phyloP scores from a whole-genome alignment of 2,113 vertebrate species.

The Chamaetylas fuelleborni region DNA sequence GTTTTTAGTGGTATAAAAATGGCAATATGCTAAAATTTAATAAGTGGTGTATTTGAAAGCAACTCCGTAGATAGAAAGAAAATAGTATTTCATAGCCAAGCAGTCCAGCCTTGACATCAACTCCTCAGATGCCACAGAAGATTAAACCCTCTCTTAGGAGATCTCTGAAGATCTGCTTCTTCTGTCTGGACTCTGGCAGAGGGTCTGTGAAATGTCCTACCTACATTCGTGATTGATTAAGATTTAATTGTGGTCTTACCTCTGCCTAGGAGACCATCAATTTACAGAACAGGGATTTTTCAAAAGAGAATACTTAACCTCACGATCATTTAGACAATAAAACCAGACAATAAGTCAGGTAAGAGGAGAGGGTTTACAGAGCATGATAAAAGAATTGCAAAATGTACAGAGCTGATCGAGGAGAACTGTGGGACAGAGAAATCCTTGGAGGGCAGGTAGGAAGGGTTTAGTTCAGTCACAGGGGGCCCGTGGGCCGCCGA shows the following conservation, averaged over 20 bases:
- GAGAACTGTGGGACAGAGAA: neutral
- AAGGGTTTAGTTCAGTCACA: neutral
- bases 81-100: neutral
- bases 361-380: conserved; percentile 13
- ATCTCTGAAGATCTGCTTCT: neutral
- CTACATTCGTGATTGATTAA: neutral
- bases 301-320: conserved; percentile 27
- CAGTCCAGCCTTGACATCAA: neutral
- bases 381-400: conserved; percentile 11
- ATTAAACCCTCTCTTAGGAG: neutral
- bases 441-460: neutral
- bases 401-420: neutral
- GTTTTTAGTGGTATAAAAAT: neutral
- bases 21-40: neutral
- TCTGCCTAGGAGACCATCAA: neutral
- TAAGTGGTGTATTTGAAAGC: neutral
- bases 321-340: neutral
- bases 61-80: neutral
- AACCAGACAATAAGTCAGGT: neutral
- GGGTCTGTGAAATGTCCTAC: neutral
- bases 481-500: neutral
- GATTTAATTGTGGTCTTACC: neutral
- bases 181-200: neutral
- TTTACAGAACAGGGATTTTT: neutral
- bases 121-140: neutral